phyloP scores from a whole-genome alignment of 2,113 vertebrate species.

The Tinamus guttatus region DNA sequence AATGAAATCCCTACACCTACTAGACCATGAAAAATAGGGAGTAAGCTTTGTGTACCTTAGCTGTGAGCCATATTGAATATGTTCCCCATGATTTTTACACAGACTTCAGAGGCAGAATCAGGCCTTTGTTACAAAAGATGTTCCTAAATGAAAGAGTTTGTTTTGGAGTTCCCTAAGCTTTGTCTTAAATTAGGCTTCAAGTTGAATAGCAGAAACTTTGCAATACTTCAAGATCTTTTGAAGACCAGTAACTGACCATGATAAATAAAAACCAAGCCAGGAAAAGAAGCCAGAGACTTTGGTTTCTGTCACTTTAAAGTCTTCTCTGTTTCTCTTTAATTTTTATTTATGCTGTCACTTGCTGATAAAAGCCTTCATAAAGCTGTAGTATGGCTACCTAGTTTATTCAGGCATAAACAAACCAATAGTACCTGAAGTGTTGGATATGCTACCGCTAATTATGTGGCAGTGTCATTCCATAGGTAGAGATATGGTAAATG shows the following conservation, averaged over 20 bases:
- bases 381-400: background rate
- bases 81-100: background rate
- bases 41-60: background rate
- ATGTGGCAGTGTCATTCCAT: background rate
- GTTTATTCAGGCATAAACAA: background rate
- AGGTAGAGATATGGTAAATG: background rate
- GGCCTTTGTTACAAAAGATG: background rate
- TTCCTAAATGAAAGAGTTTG: background rate
- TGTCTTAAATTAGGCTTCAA: background rate
- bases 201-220: background rate
- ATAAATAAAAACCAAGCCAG: background rate
- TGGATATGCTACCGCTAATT: background rate
- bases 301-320: background rate
- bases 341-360: background rate
- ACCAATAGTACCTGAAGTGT: background rate
- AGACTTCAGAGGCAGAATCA: background rate
- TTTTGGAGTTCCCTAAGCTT: background rate
- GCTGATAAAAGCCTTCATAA: background rate
- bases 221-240: background rate
- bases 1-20: background rate
- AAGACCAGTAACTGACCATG: background rate
- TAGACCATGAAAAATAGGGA: background rate
- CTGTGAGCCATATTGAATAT: background rate
- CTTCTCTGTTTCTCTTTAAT: background rate
- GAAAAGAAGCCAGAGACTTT: background rate